Conservation (phyloP, 2,888 invertebrate species). For the Sarcophaga caerulescens region DNA sequence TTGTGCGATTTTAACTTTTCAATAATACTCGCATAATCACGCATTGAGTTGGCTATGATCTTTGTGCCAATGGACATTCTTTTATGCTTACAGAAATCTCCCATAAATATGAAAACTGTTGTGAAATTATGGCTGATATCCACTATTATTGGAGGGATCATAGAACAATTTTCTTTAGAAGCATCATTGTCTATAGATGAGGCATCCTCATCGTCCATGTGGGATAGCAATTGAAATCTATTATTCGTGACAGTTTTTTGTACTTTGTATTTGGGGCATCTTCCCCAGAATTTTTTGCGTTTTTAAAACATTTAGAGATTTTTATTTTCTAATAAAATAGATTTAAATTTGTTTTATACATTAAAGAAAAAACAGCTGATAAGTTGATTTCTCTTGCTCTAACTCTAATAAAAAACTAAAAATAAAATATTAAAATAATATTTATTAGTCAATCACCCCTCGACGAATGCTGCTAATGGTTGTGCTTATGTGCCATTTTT, state of each 20-base stretch:
- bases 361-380: too few relatives aligned
- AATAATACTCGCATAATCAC: too few relatives aligned
- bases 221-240: neutral
- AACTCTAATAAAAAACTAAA: too few relatives aligned
- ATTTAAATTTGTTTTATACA: too few relatives aligned
- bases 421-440: too few relatives aligned
- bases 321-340: neutral
- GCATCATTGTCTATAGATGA: neutral
- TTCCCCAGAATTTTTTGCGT: slow-evolving; percentile 6
- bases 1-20: neutral
- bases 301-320: neutral
- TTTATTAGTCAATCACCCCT: too few relatives aligned
- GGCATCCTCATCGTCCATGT: neutral
- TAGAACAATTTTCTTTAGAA: neutral
- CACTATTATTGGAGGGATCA: neutral
- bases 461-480: too few relatives aligned
- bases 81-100: neutral
- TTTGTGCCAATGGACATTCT: too few relatives aligned
- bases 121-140: neutral
- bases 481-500: too few relatives aligned
- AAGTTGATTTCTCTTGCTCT: too few relatives aligned
- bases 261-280: neutral
- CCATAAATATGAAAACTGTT: neutral
- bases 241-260: neutral
- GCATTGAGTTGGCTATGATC: too few relatives aligned